phyloP scores from a whole-genome alignment of 2,797 vertebrate species.

The Oryzias sinensis region DNA sequence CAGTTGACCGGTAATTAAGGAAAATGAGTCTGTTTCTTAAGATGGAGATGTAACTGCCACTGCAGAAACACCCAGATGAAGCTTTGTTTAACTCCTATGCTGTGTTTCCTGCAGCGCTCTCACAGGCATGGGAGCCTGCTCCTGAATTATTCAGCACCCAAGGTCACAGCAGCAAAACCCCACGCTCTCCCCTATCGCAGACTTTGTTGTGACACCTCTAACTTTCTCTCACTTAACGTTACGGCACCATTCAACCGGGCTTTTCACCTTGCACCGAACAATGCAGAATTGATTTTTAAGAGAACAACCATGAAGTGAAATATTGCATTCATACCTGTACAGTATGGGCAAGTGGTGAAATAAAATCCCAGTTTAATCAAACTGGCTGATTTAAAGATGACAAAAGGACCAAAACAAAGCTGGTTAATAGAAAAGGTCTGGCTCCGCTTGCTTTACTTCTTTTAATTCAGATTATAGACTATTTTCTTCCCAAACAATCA shows the following conservation, averaged over 20 bases:
- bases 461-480: neutral
- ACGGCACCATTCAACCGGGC: conserved; percentile 15
- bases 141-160: conserved; percentile 73
- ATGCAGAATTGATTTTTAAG: neutral
- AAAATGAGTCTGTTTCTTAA: neutral
- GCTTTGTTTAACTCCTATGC: conserved; percentile 65
- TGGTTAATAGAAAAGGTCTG: conserved; percentile 28
- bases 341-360: conserved; percentile 5
- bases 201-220: conserved; percentile 61
- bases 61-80: conserved; percentile 44
- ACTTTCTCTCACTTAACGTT: conserved; percentile 20
- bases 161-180: conserved; percentile 65
- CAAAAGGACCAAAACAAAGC: conserved; percentile 18
- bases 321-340: conserved; percentile 1
- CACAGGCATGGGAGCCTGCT: conserved; percentile 54
- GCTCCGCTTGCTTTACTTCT: conserved; percentile 3
- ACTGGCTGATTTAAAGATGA: conserved; percentile 5
- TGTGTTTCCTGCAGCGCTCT: conserved; percentile 66
- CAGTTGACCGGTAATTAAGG: no score
- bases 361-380: conserved; percentile 2
- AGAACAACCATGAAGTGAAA: conserved; percentile 9
- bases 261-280: conserved; percentile 10
- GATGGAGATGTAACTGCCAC: conserved; percentile 15
- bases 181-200: conserved; percentile 23
- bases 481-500: neutral